Evolutionary conservation across 2,113 vertebrate genomes (phyloP), one percentile per base, ranked within the genome.

Genomic region (Rhinichthys klamathensis): DNA sequence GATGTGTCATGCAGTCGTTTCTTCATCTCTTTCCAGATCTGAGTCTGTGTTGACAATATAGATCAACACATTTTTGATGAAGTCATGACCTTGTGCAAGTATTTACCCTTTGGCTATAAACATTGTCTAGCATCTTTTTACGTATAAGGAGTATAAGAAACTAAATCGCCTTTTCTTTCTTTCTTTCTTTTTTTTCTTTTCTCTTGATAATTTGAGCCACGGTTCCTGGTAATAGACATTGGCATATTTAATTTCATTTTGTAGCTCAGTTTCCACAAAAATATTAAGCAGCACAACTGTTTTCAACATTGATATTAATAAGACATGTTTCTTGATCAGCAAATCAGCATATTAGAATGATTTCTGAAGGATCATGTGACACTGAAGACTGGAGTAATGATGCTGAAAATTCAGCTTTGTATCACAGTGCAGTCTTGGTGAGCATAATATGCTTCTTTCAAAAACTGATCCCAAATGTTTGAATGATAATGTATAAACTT

Each of bases 1-100:
- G 61, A 84, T 80, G 15, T 56, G 61, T 86, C 86, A 89, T 89
- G 87, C 79, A 86, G 15, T 21, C 3, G 21, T 81, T 72, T 83
- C 83, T 82, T 85, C 58, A 85, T 51, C 46, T 83, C 32, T 23
- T 16, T 75, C 35, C 74, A 79, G 78, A 27, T 82, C 5, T 49
- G 65, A 54, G 38, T 76, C 69, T 83, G 44, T 70, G 13, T 38
- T 88, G 23, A 60, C 11, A 16, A 35, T 65, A 10, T 78, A n/a
- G 18, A 25, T 61, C 18, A 21, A 9, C 32, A 65, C 38, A 16
- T 44, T 65, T 61, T 61, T 61, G n/a, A 61, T 63, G 13, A 38
- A 41, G 32, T 70, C 67, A 70, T 70, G 67, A 38, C 35, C 18
- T 18, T 69, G 18, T 38, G 27, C 65, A 38, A 69, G 65, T 69